Conservation (phyloP, 2,888 invertebrate species). For the Escarpia spicata region DNA sequence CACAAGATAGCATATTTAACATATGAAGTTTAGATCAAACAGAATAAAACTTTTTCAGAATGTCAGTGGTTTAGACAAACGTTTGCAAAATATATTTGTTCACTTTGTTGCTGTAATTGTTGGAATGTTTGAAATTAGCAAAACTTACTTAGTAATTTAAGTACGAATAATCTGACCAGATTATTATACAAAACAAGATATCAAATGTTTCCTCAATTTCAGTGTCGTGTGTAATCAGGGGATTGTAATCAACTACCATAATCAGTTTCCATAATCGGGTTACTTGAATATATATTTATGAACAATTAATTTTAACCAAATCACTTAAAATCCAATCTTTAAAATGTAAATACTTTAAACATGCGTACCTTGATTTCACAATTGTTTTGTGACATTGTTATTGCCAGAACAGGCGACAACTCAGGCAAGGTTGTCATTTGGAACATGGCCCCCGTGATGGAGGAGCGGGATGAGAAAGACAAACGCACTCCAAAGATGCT, state of each 20-base stretch:
- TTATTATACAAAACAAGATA: neutral
- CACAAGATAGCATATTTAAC: too few species aligned
- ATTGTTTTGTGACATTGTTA: neutral
- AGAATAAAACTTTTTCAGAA: neutral
- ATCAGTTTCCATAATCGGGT: too few species aligned
- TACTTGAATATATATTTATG: too few species aligned
- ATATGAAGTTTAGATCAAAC: too few species aligned
- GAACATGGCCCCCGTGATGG: slow-evolving; percentile 90
- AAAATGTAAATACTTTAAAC: neutral
- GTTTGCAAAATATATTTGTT: neutral
- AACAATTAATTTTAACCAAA: neutral
- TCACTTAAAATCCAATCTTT: neutral
- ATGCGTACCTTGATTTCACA: too few species aligned
- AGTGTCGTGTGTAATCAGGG: neutral
- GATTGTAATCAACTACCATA: neutral
- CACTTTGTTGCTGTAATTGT: neutral
- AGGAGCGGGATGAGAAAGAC: slow-evolving; percentile 73
- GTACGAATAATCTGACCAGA: too few species aligned
- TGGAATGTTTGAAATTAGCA: neutral
- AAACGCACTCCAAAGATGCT: slow-evolving; percentile 88
- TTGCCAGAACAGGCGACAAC: slow-evolving; percentile 67
- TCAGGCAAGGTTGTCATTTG: slow-evolving; percentile 90
- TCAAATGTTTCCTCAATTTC: too few species aligned
- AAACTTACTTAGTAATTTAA: too few species aligned
- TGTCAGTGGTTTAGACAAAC: neutral